These are phyloP conservation scores for Anoplolepis gracilipes DNA, from an alignment of 1,140 invertebrate genomes.

Conservation along the genomic window DNA sequence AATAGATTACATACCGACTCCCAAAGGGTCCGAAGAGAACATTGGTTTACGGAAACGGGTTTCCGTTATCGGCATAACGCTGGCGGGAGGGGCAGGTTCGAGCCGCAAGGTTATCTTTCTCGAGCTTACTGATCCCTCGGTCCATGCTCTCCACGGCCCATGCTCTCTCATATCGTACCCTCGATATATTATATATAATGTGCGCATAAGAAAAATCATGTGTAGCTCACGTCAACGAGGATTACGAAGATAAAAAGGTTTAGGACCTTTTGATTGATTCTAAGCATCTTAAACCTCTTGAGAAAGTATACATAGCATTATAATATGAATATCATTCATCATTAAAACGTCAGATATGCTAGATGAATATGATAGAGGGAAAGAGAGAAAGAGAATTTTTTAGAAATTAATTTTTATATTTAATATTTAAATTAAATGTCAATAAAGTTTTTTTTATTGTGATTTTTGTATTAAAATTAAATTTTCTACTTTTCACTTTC, in stretches of 20 bases:
- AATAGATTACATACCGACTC: conserved; percentile 70
- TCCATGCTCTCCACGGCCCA: conserved; percentile 35
- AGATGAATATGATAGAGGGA: no score
- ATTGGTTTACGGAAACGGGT: conserved; percentile 75
- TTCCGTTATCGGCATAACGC: conserved; percentile 76
- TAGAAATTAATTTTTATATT: background rate
- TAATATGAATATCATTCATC: conserved; percentile 28
- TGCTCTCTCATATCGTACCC: conserved; percentile 60
- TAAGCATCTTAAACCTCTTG: background rate
- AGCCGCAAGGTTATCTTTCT: conserved; percentile 72
- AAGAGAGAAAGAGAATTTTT: background rate
- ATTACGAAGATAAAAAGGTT: conserved; percentile 36
- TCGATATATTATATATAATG: conserved; percentile 54
- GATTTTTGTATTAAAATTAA: background rate
- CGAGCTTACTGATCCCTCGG: conserved; percentile 49
- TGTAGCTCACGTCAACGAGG: conserved; percentile 45
- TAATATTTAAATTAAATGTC: background rate
- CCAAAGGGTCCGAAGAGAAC: conserved; percentile 63
- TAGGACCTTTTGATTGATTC: background rate
- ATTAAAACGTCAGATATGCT: background rate
- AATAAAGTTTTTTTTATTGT: background rate
- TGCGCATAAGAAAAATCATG: conserved; percentile 43
- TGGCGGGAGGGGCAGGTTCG: conserved; percentile 68
- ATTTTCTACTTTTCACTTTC: background rate
- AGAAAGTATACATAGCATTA: background rate